Conservation (phyloP, 2,113 vertebrate genomes). For the Pachyramphus minor region DNA sequence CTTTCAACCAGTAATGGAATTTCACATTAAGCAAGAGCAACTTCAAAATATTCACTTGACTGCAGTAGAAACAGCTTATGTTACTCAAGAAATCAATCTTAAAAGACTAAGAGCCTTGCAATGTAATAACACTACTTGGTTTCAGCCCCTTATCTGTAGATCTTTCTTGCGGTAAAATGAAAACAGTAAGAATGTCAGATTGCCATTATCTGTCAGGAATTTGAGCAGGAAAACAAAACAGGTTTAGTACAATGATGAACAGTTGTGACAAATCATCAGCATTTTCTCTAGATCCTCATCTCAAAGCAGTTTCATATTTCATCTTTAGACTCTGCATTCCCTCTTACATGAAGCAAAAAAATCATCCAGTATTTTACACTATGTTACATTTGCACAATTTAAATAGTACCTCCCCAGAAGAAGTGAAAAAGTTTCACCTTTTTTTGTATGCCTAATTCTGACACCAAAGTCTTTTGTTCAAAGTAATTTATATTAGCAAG, state of each 20-base stretch:
- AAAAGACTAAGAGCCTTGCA: constrained; percentile 14
- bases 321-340: constrained; percentile 30
- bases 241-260: constrained; percentile 50
- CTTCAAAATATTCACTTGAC: constrained; percentile 31
- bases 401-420: neutral
- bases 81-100: constrained; percentile 47
- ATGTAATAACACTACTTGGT: constrained; percentile 49
- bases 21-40: neutral
- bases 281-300: constrained; percentile 43
- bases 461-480: neutral
- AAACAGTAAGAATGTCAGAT: constrained; percentile 52
- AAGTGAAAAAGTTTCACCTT: neutral
- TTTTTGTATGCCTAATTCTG: neutral
- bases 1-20: neutral
- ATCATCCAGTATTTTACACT: neutral
- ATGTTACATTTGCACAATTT: neutral
- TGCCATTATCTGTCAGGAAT: constrained; percentile 47
- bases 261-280: constrained; percentile 56
- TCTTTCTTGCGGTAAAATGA: constrained; percentile 40
- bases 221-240: constrained; percentile 60
- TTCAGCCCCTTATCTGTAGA: constrained; percentile 47
- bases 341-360: constrained; percentile 7
- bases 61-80: constrained; percentile 22
- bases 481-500: neutral
- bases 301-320: constrained; percentile 61